Evolutionary conservation across 1,140 invertebrate genomes (phyloP).

Genomic region (Meloidogyne hapla): DNA sequence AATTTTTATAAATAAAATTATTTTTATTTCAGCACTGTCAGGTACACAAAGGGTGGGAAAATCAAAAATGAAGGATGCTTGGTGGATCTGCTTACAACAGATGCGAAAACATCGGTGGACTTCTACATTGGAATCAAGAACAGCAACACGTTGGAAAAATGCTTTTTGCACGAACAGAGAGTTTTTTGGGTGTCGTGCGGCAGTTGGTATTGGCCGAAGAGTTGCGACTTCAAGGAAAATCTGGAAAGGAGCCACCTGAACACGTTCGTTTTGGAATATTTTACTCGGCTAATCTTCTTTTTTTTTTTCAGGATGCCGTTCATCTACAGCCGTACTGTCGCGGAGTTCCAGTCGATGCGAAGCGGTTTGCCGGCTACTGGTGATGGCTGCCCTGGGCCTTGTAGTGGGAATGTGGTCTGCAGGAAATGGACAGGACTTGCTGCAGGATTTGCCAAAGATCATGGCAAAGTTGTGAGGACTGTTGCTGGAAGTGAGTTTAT

Average conservation of each 20-base stretch:
- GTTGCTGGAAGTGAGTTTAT: neutral
- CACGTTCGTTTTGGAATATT: neutral
- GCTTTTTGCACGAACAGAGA: too few relatives aligned
- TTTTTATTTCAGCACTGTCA: neutral
- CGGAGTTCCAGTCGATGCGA: neutral
- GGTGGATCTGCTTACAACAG: too few relatives aligned
- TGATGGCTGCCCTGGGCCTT: neutral
- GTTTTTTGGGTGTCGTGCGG: neutral
- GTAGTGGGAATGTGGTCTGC: neutral
- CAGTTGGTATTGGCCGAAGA: neutral
- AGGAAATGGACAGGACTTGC: neutral
- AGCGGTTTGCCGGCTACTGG: neutral
- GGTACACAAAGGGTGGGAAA: too few relatives aligned
- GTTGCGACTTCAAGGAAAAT: neutral
- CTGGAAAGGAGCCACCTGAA: neutral
- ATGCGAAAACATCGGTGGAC: neutral
- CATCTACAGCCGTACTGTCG: neutral
- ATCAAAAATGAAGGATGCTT: too few relatives aligned
- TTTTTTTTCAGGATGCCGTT: neutral
- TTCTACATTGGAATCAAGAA: neutral
- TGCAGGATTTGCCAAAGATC: neutral
- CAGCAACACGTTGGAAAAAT: neutral
- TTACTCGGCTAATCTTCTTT: neutral
- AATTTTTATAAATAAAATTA: neutral
- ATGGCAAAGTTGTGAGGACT: neutral